These are phyloP conservation scores for Tamias sibiricus DNA, from an alignment of 2,113 vertebrate species.

Conservation along the genomic window DNA sequence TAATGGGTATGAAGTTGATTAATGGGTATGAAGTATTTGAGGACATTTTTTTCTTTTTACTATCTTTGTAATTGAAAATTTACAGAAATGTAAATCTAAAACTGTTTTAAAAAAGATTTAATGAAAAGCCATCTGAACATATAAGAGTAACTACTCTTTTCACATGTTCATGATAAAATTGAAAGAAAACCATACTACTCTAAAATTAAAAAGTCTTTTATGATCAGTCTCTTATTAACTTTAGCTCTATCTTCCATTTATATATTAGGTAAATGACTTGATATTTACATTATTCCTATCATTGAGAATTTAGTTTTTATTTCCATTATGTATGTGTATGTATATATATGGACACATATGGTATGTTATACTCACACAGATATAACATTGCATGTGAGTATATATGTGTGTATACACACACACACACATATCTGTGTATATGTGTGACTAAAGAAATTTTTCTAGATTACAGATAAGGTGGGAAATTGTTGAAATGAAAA, in stretches of 20 bases:
- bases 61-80: background rate
- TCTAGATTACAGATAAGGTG: background rate
- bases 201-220: conserved; percentile 6
- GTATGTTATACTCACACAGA: too few relatives aligned
- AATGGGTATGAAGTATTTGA: background rate
- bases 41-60: background rate
- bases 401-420: too few relatives aligned
- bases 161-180: background rate
- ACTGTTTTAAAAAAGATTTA: conserved; percentile 26
- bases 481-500: background rate
- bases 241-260: background rate
- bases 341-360: background rate
- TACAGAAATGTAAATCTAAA: conserved; percentile 10
- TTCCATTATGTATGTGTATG: background rate
- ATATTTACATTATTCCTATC: conserved; percentile 2
- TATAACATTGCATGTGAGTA: background rate
- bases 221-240: background rate
- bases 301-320: background rate
- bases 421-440: background rate
- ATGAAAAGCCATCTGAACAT: background rate
- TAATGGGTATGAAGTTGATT: background rate
- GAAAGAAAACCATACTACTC: background rate
- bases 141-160: background rate
- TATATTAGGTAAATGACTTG: conserved; percentile 39
- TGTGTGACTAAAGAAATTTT: background rate